These are phyloP conservation scores for Macrophya annulata DNA, from an alignment of 2,888 invertebrate genomes.

Conservation along the genomic window DNA sequence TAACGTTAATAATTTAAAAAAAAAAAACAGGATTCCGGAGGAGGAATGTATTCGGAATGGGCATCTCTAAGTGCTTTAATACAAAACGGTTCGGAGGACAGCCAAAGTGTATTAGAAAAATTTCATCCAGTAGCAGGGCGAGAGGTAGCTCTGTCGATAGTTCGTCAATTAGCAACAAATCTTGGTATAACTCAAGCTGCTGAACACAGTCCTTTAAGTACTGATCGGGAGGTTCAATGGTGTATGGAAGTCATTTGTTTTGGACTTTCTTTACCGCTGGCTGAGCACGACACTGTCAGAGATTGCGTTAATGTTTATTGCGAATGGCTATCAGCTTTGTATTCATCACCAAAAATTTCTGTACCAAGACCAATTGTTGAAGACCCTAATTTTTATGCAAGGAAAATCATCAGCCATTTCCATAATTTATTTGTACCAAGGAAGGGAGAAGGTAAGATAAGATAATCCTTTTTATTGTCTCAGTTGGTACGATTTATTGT, in stretches of 20 bases:
- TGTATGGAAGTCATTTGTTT: slow-evolving; percentile 94
- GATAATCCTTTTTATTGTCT: slow-evolving; percentile 28
- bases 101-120: slow-evolving; percentile 89
- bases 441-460: slow-evolving; percentile 91
- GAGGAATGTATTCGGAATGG: slow-evolving; percentile 93
- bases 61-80: slow-evolving; percentile 86
- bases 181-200: slow-evolving; percentile 89
- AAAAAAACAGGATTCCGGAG: slow-evolving; percentile 81
- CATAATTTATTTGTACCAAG: slow-evolving; percentile 97
- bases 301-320: slow-evolving; percentile 98
- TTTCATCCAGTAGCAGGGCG: slow-evolving; percentile 88
- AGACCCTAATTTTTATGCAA: slow-evolving; percentile 94
- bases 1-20: slow-evolving; percentile 62
- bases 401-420: slow-evolving; percentile 95
- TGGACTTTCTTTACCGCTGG: slow-evolving; percentile 93
- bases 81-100: slow-evolving; percentile 85
- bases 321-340: slow-evolving; percentile 96
- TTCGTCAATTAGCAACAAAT: slow-evolving; percentile 88
- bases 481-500: slow-evolving; percentile 38
- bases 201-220: slow-evolving; percentile 91
- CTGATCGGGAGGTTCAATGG: slow-evolving; percentile 94
- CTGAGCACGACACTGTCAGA: slow-evolving; percentile 96
- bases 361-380: slow-evolving; percentile 94
- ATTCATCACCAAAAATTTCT: slow-evolving; percentile 91
- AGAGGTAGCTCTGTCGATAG: slow-evolving; percentile 91